Evolutionary conservation across 2,113 vertebrate species (phyloP).

Genomic region (Ammodytes dubius): DNA sequence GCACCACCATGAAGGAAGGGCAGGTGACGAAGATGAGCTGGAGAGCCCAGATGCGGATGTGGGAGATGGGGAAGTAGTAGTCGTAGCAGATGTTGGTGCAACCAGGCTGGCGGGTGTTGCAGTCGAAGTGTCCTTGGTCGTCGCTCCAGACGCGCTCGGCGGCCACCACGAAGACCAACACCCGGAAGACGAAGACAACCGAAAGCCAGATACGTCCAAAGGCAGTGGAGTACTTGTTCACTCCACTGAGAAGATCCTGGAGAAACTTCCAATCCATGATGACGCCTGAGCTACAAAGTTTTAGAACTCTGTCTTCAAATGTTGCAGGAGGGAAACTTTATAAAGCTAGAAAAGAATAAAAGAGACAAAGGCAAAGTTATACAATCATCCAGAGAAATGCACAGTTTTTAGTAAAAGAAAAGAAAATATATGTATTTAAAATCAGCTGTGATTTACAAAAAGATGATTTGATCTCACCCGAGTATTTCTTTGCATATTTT

Average conservation of each 20-base stretch:
- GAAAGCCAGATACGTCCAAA: conserved; percentile 90
- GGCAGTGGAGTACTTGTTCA: conserved; percentile 88
- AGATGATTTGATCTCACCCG: not conserved
- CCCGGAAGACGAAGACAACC: conserved; percentile 87
- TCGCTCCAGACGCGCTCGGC: conserved; percentile 87
- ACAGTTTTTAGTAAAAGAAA: not conserved
- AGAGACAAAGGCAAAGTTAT: conserved; percentile 24
- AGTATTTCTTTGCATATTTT: not conserved
- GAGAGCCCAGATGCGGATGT: conserved; percentile 93
- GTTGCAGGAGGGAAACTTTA: not conserved
- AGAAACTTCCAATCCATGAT: conserved; percentile 88
- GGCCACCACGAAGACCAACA: conserved; percentile 87
- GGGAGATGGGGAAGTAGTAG: conserved; percentile 91
- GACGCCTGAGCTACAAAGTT: not conserved
- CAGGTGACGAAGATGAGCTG: conserved; percentile 96
- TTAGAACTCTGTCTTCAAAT: not conserved
- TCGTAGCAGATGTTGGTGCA: conserved; percentile 89
- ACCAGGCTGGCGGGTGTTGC: conserved; percentile 87
- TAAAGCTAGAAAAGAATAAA: conserved; percentile 2
- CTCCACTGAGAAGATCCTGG: conserved; percentile 84
- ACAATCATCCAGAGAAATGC: not conserved
- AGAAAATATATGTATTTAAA: not conserved
- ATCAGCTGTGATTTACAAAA: not conserved
- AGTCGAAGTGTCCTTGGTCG: conserved; percentile 86
- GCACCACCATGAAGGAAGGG: conserved; percentile 87